Base-by-base conservation (phyloP, 2,797 vertebrate genomes). In the Diplodus sargus region DNA sequence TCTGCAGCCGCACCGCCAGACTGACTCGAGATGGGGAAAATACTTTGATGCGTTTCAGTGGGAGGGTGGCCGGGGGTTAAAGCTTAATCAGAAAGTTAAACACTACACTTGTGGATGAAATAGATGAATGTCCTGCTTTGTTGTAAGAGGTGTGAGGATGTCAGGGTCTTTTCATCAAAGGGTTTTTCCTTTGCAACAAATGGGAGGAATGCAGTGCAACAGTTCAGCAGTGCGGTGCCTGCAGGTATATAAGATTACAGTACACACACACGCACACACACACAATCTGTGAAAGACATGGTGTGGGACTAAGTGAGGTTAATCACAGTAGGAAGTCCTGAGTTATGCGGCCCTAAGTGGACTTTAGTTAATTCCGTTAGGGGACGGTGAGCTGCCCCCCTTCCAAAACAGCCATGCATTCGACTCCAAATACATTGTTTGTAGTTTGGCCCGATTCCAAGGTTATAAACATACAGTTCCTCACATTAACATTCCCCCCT, bases 241-340 rank as follows among this genome's bases (percentile, higher is more conserved):
- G 43, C 14, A 5, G n/a, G 1, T 17, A 22, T 8, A 54, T 20
- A 64, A 1, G 5, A 75, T 45, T 52, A 34, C 3, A 43, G 39
- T 8, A 15, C 34, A 42, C 54, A 16, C 22, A 61, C 39, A 25
- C 25, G 3, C 25, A 51, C 43, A 42, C 5, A 39, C 28, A 54
- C 18, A 53, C 43, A 58, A 34, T 34, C 43, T 6, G 22, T 47
- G 7, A 25, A 22, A 68, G 17, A 45, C 39, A n/a, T 12, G 25
- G 52, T 47, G 34, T 52, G 54, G n/a, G 47, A 4, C 22, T 47
- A 22, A 60, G 43, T 61, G 54, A 53, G 39, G 75, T 68, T 74
- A 81, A 80, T 83, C 34, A 74, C 34, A 85, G 54, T 23, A 34
- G 79, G 67, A 87, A 85, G 59, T 67, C 4, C 65, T 60, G 30